Evolutionary conservation across 2,888 invertebrate genomes (phyloP).

Genomic region (Oscheius sp.): DNA sequence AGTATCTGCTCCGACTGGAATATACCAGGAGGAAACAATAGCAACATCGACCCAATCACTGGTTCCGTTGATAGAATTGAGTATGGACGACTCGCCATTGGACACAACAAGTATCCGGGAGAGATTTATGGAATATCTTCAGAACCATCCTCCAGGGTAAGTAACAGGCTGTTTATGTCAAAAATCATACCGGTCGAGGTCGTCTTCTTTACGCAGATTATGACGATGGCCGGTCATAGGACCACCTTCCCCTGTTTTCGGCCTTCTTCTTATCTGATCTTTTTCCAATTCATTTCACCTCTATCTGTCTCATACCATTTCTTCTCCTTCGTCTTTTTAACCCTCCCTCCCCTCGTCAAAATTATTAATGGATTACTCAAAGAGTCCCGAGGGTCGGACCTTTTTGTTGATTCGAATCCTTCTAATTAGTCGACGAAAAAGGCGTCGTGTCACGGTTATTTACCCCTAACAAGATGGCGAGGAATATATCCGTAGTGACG

Average conservation of each 20-base stretch:
- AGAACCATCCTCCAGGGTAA: neutral
- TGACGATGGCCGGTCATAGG: neutral
- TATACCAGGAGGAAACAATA: constrained; percentile 7
- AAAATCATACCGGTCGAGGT: neutral
- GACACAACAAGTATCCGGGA: constrained; percentile 8
- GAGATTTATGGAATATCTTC: constrained; percentile 13
- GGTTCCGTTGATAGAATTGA: constrained; percentile 17
- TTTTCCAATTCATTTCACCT: too few species aligned
- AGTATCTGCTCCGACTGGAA: constrained; percentile 3
- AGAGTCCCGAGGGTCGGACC: neutral
- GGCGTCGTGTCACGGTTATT: too few species aligned
- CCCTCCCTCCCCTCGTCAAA: neutral
- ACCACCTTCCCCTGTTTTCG: neutral
- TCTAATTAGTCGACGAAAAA: neutral
- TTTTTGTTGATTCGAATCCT: neutral
- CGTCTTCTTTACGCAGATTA: neutral
- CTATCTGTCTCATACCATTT: too few species aligned
- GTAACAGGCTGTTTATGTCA: neutral
- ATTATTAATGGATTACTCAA: neutral
- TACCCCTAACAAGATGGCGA: too few species aligned
- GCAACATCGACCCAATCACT: constrained; percentile 13
- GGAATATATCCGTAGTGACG: too few species aligned
- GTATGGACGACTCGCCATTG: constrained; percentile 7
- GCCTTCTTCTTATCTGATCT: too few species aligned
- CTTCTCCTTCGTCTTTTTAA: too few species aligned